phyloP scores from a whole-genome alignment of 2,888 invertebrate genomes.

The Spatulosminthurus flaviceps region DNA sequence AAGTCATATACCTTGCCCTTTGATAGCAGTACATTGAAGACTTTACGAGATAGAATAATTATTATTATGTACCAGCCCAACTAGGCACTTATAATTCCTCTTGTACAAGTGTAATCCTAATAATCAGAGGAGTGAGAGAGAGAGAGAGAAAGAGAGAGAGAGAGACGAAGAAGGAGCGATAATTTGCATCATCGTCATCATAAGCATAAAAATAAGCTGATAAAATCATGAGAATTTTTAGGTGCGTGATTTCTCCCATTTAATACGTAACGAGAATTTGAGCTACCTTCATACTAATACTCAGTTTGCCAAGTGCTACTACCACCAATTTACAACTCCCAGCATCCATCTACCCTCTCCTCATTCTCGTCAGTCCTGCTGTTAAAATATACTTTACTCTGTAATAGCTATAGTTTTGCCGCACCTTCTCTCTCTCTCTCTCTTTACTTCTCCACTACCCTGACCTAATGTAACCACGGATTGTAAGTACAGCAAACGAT shows the following conservation, averaged over 20 bases:
- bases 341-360: neutral
- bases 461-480: conserved; percentile 44
- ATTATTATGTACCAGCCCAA: neutral
- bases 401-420: conserved; percentile 19
- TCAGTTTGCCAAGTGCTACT: too few relatives aligned
- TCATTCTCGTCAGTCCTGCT: neutral
- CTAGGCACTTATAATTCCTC: neutral
- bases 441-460: conserved; percentile 36
- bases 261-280: neutral
- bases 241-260: conserved; percentile 13
- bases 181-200: conserved; percentile 18
- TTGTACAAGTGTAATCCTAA: conserved; percentile 3
- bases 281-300: neutral
- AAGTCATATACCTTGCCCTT: neutral
- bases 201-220: neutral
- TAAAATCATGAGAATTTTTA: conserved; percentile 16
- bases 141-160: neutral
- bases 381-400: conserved; percentile 6
- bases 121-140: neutral
- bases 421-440: too few relatives aligned
- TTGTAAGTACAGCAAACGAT: neutral
- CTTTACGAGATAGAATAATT: neutral
- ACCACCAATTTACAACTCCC: neutral
- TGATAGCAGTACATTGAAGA: neutral
- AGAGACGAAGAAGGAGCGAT: neutral